Evolutionary conservation across 2,888 invertebrate species (phyloP).

Genomic region (Smittia aterrima): DNA sequence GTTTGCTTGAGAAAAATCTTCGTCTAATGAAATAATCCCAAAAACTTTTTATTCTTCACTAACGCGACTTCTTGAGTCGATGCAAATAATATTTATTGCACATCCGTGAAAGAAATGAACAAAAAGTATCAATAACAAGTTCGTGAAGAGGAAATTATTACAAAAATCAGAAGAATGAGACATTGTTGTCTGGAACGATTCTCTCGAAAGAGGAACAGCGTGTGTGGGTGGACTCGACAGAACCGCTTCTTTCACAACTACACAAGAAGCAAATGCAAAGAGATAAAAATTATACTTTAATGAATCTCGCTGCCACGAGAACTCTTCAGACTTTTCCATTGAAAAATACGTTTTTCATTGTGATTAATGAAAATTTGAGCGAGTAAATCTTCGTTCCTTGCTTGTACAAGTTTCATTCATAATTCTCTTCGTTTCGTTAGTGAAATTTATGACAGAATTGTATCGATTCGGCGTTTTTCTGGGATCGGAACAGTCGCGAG

Average conservation of each 20-base stretch:
- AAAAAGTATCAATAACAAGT: slow-evolving; percentile 29
- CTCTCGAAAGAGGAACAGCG: not conserved
- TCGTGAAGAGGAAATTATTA: not conserved
- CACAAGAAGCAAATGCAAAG: not conserved
- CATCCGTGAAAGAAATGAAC: not conserved
- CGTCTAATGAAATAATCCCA: no score
- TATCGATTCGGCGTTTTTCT: not conserved
- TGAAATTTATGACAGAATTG: not conserved
- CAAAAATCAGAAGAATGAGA: slow-evolving; percentile 31
- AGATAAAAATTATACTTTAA: slow-evolving; percentile 9
- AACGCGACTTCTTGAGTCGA: no score
- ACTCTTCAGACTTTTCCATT: slow-evolving; percentile 3
- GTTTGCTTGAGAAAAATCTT: no score
- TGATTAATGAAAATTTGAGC: slow-evolving; percentile 25
- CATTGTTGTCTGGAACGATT: slow-evolving; percentile 33
- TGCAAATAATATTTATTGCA: not conserved
- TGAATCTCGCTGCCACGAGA: slow-evolving; percentile 3
- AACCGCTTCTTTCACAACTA: not conserved
- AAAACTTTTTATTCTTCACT: no score
- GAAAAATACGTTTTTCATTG: slow-evolving; percentile 30
- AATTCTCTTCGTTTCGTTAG: slow-evolving; percentile 34
- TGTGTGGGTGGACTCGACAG: slow-evolving; percentile 29
- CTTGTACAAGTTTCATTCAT: slow-evolving; percentile 28
- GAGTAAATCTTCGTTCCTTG: not conserved
- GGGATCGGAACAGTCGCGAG: not conserved